A percentile compares a stretch with the other conserved stretches of the same genome.
Conservation (phyloP, 2,797 vertebrate species). For the Rhabdomys pumilio region DNA sequence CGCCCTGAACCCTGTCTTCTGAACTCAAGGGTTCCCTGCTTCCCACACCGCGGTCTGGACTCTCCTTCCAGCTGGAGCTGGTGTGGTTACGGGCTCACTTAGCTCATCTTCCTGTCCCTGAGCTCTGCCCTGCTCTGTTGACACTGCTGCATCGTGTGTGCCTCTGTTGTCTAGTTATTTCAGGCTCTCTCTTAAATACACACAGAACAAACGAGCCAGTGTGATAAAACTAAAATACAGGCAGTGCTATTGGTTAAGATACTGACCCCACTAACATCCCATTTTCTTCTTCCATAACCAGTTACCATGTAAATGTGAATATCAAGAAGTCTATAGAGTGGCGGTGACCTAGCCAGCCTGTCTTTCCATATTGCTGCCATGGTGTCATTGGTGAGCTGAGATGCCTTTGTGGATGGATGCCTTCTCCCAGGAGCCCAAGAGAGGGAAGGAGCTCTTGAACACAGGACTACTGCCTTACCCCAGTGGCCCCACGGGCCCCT, state of each 20-base stretch:
- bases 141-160: background rate
- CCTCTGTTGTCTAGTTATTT: background rate
- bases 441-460: background rate
- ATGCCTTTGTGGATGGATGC: background rate
- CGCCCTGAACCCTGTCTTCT: background rate
- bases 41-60: too few relatives aligned
- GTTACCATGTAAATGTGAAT: background rate
- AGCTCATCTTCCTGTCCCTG: background rate
- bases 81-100: background rate
- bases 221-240: background rate
- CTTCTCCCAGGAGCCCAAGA: background rate
- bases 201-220: background rate
- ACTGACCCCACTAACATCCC: background rate
- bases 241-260: background rate
- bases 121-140: background rate
- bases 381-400: background rate
- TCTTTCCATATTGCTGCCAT: background rate
- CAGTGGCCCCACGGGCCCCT: background rate
- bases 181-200: background rate
- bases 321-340: background rate
- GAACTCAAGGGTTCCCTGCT: background rate
- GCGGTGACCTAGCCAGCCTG: background rate
- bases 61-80: background rate
- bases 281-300: slow-evolving; percentile 12
- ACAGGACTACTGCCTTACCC: background rate